Base-by-base conservation (phyloP, 2,888 invertebrate species). In the Brachypalpus laphriformis region DNA sequence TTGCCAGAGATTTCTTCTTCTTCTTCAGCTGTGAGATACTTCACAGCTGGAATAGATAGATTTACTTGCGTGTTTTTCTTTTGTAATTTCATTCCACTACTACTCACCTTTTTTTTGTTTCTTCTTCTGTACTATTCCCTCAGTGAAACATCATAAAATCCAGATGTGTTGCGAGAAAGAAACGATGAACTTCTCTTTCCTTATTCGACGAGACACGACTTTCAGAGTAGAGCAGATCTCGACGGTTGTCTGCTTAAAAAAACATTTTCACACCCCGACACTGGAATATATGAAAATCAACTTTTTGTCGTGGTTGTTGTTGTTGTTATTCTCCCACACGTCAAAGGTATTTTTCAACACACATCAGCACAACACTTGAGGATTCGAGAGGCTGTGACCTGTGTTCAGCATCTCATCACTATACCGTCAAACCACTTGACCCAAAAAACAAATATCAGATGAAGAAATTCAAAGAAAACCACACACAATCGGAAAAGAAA, bases 111-210 rank as follows among this genome's bases (percentile, higher is more conserved):
- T 56, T 70, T 68, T 49, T 28, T 25, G 25, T 49, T 42, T 34
- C 9, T 34, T 8, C 8, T 9, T 34, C 8, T 34, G 37, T 34
- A 45, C 34, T 57, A 16, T 49, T 74, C 49, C 49, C 63, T 80
- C 70, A 83, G 57, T 80, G 37, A 74, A 54, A 80, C 80, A 83
- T 83, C 80, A 83, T 80, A 83, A 74, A 80, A 80, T 65, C 74
- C 83, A 83, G 68, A 74, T 78, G 65, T 37, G 66, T 40, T 74
- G 25, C 25, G 25, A 25, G 25, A 54, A 25, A 54, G 45, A 72
- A 31, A 72, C 63, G 68, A 74, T 74, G 72, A 70, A 65, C 63
- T 80, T 72, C 63, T 72, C 63, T 70, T 56, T 47, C 47, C 45
- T 51, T 42, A 16, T 56, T 9, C 20, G 65, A 6, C 25, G 16